These are phyloP conservation scores for Apis cerana DNA, from an alignment of 1,140 invertebrate species.

Conservation along the genomic window DNA sequence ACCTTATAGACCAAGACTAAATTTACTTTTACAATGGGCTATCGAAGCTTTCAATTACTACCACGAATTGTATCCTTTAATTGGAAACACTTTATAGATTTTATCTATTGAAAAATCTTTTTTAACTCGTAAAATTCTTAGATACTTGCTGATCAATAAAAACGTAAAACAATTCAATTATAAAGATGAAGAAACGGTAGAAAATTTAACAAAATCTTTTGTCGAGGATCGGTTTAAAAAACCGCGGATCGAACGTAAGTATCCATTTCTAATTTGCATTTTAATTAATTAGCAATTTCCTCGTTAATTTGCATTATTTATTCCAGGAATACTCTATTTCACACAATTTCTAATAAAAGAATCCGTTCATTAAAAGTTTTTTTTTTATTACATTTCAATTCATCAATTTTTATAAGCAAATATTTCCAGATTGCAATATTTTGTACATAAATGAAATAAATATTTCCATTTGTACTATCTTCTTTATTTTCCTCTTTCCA, in stretches of 20 bases:
- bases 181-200: constrained; percentile 50
- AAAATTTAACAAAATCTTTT: constrained; percentile 58
- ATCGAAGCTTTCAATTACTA: constrained; percentile 63
- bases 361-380: neutral
- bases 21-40: constrained; percentile 71
- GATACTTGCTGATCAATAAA: constrained; percentile 55
- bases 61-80: constrained; percentile 68
- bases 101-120: neutral
- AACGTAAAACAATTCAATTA: constrained; percentile 61
- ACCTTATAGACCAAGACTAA: constrained; percentile 63
- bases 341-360: constrained; percentile 68
- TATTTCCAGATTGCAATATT: neutral
- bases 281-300: constrained; percentile 1
- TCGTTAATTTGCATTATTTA: constrained; percentile 38
- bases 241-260: constrained; percentile 59
- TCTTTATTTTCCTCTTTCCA: too few species aligned
- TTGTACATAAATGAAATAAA: neutral
- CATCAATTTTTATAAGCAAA: neutral
- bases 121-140: constrained; percentile 30
- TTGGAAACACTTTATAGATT: neutral
- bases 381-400: neutral
- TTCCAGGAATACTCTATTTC: constrained; percentile 66
- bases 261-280: neutral
- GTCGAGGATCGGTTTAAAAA: constrained; percentile 44
- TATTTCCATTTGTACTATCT: neutral